Evolutionary conservation across 2,888 invertebrate genomes (phyloP).

Genomic region (Melanostoma scalare): DNA sequence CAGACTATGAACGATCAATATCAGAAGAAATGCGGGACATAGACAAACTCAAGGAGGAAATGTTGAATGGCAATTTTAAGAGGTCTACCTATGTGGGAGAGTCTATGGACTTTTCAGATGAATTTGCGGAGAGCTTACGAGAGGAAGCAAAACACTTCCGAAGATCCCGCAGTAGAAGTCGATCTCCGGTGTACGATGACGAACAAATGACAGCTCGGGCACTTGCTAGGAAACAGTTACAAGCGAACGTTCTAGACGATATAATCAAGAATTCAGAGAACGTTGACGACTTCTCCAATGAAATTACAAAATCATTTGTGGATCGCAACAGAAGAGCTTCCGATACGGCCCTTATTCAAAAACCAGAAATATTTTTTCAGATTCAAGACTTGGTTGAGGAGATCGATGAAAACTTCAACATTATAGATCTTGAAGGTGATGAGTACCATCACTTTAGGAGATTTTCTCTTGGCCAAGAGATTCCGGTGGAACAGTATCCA

Average conservation of each 20-base stretch:
- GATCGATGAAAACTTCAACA: constrained; percentile 70
- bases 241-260: constrained; percentile 78
- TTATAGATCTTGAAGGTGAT: constrained; percentile 78
- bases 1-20: constrained; percentile 77
- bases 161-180: constrained; percentile 79
- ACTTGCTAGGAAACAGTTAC: constrained; percentile 75
- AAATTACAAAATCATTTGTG: constrained; percentile 77
- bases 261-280: constrained; percentile 77
- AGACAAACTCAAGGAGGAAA: constrained; percentile 76
- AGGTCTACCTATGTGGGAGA: constrained; percentile 81
- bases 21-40: constrained; percentile 77
- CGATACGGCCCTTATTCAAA: constrained; percentile 78
- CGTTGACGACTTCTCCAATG: constrained; percentile 78
- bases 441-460: constrained; percentile 81
- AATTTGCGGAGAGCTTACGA: constrained; percentile 77
- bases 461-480: constrained; percentile 79
- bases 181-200: constrained; percentile 76
- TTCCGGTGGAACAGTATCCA: constrained; percentile 79
- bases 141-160: constrained; percentile 78
- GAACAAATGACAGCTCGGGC: constrained; percentile 74
- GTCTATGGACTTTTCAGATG: constrained; percentile 77
- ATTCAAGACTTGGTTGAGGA: constrained; percentile 70
- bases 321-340: constrained; percentile 80
- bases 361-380: constrained; percentile 75
- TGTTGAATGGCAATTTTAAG: constrained; percentile 77